Evolutionary conservation across 2,888 invertebrate genomes (phyloP).

Genomic region (Gari tellinella): DNA sequence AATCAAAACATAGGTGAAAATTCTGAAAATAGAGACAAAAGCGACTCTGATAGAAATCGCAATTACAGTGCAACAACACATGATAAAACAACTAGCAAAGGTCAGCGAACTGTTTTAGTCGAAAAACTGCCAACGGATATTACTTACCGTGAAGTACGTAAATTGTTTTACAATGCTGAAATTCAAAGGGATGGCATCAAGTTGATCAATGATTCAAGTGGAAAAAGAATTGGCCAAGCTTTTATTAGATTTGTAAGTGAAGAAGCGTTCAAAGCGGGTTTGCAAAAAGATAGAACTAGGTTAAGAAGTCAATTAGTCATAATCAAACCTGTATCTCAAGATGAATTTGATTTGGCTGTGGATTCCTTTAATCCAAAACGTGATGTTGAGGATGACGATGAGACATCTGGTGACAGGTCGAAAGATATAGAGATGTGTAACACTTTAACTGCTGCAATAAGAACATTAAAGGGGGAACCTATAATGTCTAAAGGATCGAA

Average conservation of each 20-base stretch:
- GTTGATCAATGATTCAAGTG: slow-evolving; percentile 92
- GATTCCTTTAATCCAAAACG: slow-evolving; percentile 85
- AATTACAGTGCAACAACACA: too few species aligned
- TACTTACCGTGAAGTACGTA: slow-evolving; percentile 92
- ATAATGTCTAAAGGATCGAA: background rate
- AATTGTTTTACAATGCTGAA: slow-evolving; percentile 91
- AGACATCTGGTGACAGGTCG: slow-evolving; percentile 14
- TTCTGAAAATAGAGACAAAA: too few species aligned
- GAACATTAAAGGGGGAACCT: slow-evolving; percentile 40
- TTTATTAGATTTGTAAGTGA: slow-evolving; percentile 91
- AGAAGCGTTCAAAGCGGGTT: slow-evolving; percentile 89
- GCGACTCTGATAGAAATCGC: too few species aligned
- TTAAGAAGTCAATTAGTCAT: slow-evolving; percentile 89
- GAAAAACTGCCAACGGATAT: slow-evolving; percentile 88
- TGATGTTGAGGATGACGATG: slow-evolving; percentile 19
- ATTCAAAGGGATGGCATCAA: slow-evolving; percentile 94
- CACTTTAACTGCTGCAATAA: slow-evolving; percentile 46
- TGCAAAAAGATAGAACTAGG: slow-evolving; percentile 87
- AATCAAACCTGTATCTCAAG: slow-evolving; percentile 89
- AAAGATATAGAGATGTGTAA: slow-evolving; percentile 44
- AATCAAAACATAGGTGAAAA: too few species aligned
- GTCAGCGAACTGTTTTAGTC: slow-evolving; percentile 29
- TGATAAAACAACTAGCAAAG: background rate
- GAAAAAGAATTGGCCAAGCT: slow-evolving; percentile 91
- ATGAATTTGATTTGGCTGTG: slow-evolving; percentile 90